Percentiles rank a stretch among this genome's conserved stretches.
These are phyloP conservation scores for Drosophila gunungcola DNA, from an alignment of 1,140 invertebrate species.

Conservation along the genomic window DNA sequence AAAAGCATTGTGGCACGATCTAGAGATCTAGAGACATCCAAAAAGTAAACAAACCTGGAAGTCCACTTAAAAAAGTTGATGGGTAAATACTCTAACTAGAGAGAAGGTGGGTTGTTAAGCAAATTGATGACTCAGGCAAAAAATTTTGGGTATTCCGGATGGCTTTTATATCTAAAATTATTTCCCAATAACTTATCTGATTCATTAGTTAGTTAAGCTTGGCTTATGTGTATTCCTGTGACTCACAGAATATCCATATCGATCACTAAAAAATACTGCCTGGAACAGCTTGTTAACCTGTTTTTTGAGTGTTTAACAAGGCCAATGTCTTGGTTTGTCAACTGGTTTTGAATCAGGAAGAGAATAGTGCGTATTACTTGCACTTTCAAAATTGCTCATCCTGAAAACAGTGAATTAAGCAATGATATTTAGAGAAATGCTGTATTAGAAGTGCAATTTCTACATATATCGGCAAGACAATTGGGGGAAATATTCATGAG, in stretches of 20 bases:
- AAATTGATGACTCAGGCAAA: too few species aligned
- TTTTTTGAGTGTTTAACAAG: constrained; percentile 21
- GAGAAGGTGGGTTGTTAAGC: background rate
- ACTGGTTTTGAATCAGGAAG: constrained; percentile 41
- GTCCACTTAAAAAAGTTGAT: background rate
- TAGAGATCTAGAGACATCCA: constrained; percentile 14
- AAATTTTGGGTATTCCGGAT: too few species aligned
- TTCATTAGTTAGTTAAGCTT: background rate
- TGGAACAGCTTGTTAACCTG: constrained; percentile 27
- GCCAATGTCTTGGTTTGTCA: constrained; percentile 32
- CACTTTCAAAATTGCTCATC: constrained; percentile 2
- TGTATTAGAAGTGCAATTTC: background rate
- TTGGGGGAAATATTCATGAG: too few species aligned
- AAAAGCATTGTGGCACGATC: constrained; percentile 12
- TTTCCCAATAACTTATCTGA: background rate
- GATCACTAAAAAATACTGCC: background rate
- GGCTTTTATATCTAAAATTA: too few species aligned
- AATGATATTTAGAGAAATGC: background rate
- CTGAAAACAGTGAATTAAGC: background rate
- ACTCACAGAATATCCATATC: constrained; percentile 17
- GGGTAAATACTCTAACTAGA: constrained; percentile 25
- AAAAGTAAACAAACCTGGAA: constrained; percentile 21
- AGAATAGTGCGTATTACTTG: background rate
- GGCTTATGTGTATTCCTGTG: background rate
- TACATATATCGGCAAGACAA: too few species aligned